Evolutionary conservation across 2,797 vertebrate species (phyloP), one percentile per base, ranked within the genome.

Genomic region (Lithobates sylvaticus): DNA sequence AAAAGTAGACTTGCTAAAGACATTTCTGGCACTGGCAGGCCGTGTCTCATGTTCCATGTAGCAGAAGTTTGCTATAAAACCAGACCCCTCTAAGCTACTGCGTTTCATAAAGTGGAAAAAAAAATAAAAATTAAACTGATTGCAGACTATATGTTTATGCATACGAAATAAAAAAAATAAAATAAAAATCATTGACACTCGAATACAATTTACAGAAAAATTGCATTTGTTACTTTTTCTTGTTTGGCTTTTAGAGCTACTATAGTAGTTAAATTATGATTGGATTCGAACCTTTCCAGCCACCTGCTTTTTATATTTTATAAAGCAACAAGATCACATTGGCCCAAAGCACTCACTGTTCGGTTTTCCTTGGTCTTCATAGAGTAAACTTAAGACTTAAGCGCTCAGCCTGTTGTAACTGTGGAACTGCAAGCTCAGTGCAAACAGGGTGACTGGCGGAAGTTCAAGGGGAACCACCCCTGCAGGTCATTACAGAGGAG

Each of bases 1-100:
- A 29, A 29, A 29, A 29, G 29, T 29, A 29, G 29, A 29, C 29
- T 32, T 76, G 16, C 81, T 83, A 67, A 75, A 83, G 58, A 83
- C 58, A 50, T 83, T 64, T 73, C 26, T 74, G 32, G 70, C 70
- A 81, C 15, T 21, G 26, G 34, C 32, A 42, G 70, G 80, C 23
- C 79, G 42, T 36, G 47, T 39, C 69, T 73, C 69, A 26, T 61
- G 47, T 72, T 72, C 79, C 21, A 61, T 81, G 68, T 72, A 61
- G 65, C 79, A 71, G 79, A 72, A 8, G 32, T 81, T n/a, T 73
- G 34, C 34, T 61, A 34, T 71, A 26, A 72, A 70, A 61, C 32
- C 34, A 80, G 68, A 72, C 1, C 47, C 50, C 34, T 73, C 69
- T 72, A 23, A 61, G 18, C n/a, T 8, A 21, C 65, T 47, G 65